Evolutionary conservation across 2,888 invertebrate species (phyloP).

Genomic region (Stenotaenia linearis): DNA sequence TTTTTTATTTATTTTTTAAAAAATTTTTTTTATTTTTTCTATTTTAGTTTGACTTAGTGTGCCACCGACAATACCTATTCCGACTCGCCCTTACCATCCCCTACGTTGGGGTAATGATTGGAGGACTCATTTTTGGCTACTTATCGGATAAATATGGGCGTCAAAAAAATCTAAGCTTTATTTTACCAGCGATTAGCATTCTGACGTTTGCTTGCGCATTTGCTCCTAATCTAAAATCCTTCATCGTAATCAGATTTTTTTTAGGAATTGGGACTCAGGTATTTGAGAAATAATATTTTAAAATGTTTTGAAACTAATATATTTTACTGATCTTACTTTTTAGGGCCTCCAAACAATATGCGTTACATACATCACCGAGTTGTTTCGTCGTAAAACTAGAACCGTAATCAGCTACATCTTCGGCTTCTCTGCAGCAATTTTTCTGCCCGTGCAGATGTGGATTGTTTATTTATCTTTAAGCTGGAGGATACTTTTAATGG

Average conservation of each 20-base stretch:
- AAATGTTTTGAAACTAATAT: background rate
- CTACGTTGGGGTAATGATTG: slow-evolving; percentile 6
- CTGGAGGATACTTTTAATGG: background rate
- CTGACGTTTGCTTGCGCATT: background rate
- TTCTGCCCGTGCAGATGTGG: background rate
- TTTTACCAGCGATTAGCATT: background rate
- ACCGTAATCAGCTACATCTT: background rate
- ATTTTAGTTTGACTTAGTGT: slow-evolving; percentile 3
- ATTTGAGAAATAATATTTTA: background rate
- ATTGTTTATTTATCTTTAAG: background rate
- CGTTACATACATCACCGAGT: background rate
- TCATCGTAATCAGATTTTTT: background rate
- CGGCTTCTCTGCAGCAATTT: background rate
- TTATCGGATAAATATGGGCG: background rate
- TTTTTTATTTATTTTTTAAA: background rate
- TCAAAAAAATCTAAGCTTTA: background rate
- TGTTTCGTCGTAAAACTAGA: background rate
- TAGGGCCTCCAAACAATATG: background rate
- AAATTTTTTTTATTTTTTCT: background rate
- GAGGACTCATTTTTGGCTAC: background rate
- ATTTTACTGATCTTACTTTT: background rate
- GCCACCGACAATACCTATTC: background rate
- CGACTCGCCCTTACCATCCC: background rate
- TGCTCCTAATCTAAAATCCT: background rate
- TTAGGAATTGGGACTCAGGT: background rate